phyloP scores from a whole-genome alignment of 2,113 vertebrate species.

The Chunga burmeisteri region DNA sequence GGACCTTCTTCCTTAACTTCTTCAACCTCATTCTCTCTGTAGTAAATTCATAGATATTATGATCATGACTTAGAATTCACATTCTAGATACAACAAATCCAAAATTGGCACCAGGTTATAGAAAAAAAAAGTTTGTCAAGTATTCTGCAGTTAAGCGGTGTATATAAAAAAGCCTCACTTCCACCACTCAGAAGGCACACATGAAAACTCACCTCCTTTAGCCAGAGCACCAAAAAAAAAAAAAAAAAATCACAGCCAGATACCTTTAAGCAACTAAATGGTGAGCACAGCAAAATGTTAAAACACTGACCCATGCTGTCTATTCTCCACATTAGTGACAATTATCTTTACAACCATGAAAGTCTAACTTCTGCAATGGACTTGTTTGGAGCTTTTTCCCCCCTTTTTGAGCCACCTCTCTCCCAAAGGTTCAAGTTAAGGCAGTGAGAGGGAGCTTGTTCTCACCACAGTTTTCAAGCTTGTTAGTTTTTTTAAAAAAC shows the following conservation, averaged over 20 bases:
- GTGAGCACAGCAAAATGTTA: neutral
- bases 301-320: neutral
- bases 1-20: conserved; percentile 96
- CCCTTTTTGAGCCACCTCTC: neutral
- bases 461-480: neutral
- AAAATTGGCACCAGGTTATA: neutral
- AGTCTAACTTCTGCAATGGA: neutral
- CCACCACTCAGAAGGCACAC: neutral
- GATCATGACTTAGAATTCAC: neutral
- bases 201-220: neutral
- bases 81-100: neutral
- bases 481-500: neutral
- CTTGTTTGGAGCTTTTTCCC: neutral
- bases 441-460: neutral
- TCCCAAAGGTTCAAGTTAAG: neutral
- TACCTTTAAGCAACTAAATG: neutral
- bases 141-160: neutral
- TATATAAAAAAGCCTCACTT: fast-evolving
- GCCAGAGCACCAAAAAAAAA: neutral
- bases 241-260: neutral
- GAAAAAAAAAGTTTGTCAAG: neutral
- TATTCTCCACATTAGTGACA: neutral
- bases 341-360: neutral
- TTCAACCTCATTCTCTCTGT: conserved; percentile 92
- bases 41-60: neutral